phyloP scores from a whole-genome alignment of 2,888 invertebrate species.

The Lasioglossum vierecki region DNA sequence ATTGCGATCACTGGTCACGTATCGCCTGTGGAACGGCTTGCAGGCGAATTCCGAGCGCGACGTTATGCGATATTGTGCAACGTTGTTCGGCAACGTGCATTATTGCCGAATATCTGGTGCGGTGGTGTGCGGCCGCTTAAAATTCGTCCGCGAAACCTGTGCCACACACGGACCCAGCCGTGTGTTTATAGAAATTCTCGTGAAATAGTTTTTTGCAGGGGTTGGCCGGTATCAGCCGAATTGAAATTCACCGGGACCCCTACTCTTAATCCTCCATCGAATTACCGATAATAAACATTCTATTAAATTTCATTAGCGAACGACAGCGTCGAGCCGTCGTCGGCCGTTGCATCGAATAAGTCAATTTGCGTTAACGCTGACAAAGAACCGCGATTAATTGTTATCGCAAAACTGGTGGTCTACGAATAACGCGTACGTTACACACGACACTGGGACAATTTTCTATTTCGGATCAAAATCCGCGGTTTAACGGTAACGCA shows the following conservation, averaged over 20 bases:
- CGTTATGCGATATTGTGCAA: constrained; percentile 4
- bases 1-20: neutral
- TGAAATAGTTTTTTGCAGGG: neutral
- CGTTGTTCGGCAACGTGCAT: neutral
- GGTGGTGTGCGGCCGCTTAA: neutral
- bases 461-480: too few relatives aligned
- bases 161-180: neutral
- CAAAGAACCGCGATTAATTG: too few relatives aligned
- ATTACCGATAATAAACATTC: neutral
- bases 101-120: neutral
- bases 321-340: too few relatives aligned
- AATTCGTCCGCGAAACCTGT: neutral
- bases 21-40: neutral
- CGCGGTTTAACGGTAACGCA: too few relatives aligned
- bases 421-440: too few relatives aligned
- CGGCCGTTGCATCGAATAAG: too few relatives aligned
- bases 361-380: too few relatives aligned
- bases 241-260: too few relatives aligned
- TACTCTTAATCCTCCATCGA: neutral
- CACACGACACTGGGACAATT: too few relatives aligned
- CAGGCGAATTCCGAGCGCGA: neutral
- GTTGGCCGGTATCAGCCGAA: too few relatives aligned
- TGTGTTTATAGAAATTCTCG: neutral
- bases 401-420: too few relatives aligned
- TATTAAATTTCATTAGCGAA: neutral